Evolutionary conservation across 2,113 vertebrate genomes (phyloP), one percentile per base, ranked within the genome.

Genomic region (Toxotes chatareus): DNA sequence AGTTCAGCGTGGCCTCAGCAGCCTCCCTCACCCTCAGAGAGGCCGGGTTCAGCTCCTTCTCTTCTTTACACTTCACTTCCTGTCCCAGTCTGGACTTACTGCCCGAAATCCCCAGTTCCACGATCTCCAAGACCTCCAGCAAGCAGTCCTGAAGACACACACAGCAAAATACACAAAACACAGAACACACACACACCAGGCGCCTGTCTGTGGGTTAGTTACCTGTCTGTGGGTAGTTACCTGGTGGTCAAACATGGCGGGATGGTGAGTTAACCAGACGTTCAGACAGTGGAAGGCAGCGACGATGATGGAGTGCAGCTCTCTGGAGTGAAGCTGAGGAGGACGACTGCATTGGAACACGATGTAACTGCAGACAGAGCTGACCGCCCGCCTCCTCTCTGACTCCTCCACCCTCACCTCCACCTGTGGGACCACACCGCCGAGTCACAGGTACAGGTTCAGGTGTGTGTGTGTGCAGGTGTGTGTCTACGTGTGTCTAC

Each of bases 11-110:
- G 69, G 96, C 97, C 94, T 99, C 97, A 9, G 98, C 98, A 14
- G 98, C 98, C 69, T 99, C 98, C 89, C 98, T 98, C 84, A 99
- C 98, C 84, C 98, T 95, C 96, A 98, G 96, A 32, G 98, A 99
- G 1, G 96, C 97, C 0, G 98, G 97, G 85, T 97, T 99, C 88
- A 96, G 96, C 38, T 98, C 97, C 76, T 99, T 99, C 73, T 97
- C 94, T 23, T 96, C 97, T 94, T 98, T 99, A 88, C 95, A 96
- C 31, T 94, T 96, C 83, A 97, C 95, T 68, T 98, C 97, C 91
- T 97, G 94, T 47, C 97, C 97, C 94, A 53, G 83, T 96, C 91
- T 96, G 63, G 98, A 99, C 80, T 98, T 99, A 85, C 96, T 97
- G 84, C 98, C 97, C 0, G 98, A 98, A 91, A 99, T 97, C 17